Percentiles rank a stretch among this genome's conserved stretches.
These are phyloP conservation scores for Epinotia demarniana DNA, from an alignment of 2,888 invertebrate genomes.

Conservation along the genomic window DNA sequence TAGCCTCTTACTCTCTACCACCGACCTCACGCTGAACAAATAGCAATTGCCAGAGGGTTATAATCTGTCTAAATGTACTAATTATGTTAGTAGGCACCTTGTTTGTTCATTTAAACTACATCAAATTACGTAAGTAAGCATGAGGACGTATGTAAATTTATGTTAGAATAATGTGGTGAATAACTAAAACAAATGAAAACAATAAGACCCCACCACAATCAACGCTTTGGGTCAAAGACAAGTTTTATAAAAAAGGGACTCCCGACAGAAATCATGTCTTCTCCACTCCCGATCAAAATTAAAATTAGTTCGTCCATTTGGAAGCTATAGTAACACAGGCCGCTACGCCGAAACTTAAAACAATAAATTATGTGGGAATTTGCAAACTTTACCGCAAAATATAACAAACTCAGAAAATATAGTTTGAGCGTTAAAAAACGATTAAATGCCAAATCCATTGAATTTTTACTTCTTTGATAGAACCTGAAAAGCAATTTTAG, in stretches of 20 bases:
- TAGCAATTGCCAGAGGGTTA: not conserved
- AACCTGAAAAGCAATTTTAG: conserved; percentile 38
- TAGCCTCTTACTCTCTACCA: not conserved
- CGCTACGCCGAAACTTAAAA: too few relatives aligned
- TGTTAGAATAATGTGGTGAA: too few relatives aligned
- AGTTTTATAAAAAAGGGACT: too few relatives aligned
- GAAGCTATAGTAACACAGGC: too few relatives aligned
- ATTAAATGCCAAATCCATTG: not conserved
- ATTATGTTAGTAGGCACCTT: not conserved
- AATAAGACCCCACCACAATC: too few relatives aligned
- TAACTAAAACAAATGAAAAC: too few relatives aligned
- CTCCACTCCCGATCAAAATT: too few relatives aligned
- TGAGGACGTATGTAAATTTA: not conserved
- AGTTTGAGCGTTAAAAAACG: not conserved
- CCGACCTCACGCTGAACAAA: not conserved
- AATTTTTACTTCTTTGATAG: conserved; percentile 19
- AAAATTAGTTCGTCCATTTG: too few relatives aligned
- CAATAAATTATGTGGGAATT: too few relatives aligned
- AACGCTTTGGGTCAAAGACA: too few relatives aligned
- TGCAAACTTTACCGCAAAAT: not conserved
- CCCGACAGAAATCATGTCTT: too few relatives aligned
- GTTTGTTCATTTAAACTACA: not conserved
- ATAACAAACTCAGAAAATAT: not conserved
- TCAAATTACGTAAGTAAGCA: not conserved
- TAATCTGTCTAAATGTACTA: not conserved